Base-by-base conservation (phyloP, 2,888 invertebrate genomes). In the Cyclophora albipunctata region DNA sequence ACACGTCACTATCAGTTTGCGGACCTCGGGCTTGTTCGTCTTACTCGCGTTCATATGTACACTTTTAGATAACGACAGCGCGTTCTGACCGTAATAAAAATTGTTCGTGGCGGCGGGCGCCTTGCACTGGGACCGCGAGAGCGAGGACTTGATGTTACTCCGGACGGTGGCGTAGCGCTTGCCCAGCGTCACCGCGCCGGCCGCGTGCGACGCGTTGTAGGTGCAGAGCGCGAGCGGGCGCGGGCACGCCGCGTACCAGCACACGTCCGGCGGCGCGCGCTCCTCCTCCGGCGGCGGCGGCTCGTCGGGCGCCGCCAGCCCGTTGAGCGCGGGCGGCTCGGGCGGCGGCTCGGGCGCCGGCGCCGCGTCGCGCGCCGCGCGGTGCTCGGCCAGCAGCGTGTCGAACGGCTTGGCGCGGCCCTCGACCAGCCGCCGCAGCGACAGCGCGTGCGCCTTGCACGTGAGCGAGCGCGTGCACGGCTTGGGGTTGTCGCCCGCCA, bases 391-490 rank as follows among this genome's bases (percentile, higher is more conserved):
- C 56, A 95, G 88, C 49, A 95, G 83, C 50, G 92, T 92, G 74
- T 95, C 95, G 80, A 95, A 95, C 33, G 92, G 90, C 77, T 94
- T 93, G 52, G 91, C 90, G 46, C 95, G 89, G 0, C 94, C 95
- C 52, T 89, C 80, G 40, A 95, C 95, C 33, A 92, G 91, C 57
- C 95, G 83, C 52, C 94, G 84, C 60, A 93, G 75, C 42, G 94
- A 92, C 60, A 94, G 84, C 33, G 94, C 92, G 73, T 92, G 92
- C 41, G 91, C 90, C 69, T 92, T 92, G 67, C 92, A 93, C 44
- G 95, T 95, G 50, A 95, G 90, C 33, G 95, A 95, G 53, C 95
- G 87, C 47, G 95, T 94, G 75, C 96, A 96, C 0, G 94, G 94
- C 65, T 92, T 92, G 3, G 90, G 89, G 56, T 90, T 92, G 59